These are phyloP conservation scores for Unio pictorum DNA, from an alignment of 2,888 invertebrate species.

Conservation along the genomic window DNA sequence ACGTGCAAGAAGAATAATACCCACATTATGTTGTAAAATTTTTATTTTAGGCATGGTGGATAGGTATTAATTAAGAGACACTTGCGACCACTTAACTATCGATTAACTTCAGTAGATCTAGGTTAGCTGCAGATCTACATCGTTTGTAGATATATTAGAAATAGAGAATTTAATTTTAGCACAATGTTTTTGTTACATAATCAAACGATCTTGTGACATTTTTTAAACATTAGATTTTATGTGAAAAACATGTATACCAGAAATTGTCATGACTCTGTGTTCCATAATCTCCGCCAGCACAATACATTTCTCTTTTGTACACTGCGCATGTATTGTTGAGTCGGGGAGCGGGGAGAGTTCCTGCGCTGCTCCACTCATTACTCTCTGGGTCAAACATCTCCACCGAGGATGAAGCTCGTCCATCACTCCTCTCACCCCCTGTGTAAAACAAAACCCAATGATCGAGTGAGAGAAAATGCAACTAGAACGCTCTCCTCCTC, in stretches of 20 bases:
- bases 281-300: slow-evolving; percentile 56
- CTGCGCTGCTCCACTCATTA: slow-evolving; percentile 53
- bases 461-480: not conserved
- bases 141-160: no score
- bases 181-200: no score
- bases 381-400: slow-evolving; percentile 53
- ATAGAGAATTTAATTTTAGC: no score
- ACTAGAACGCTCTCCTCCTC: not conserved
- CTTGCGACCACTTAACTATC: no score
- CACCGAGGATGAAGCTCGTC: slow-evolving; percentile 51
- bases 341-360: slow-evolving; percentile 48
- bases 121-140: no score
- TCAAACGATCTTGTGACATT: no score
- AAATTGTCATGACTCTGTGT: slow-evolving; percentile 54
- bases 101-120: no score
- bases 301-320: slow-evolving; percentile 47
- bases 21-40: no score
- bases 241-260: slow-evolving; percentile 34
- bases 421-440: slow-evolving; percentile 57
- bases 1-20: no score
- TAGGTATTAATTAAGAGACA: no score
- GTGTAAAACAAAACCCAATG: not conserved
- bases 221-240: no score
- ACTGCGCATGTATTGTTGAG: slow-evolving; percentile 46
- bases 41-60: no score